Percentiles rank a stretch among this genome's conserved stretches.
phyloP scores from a whole-genome alignment of 2,797 vertebrate species.

The Decapterus maruadsi region DNA sequence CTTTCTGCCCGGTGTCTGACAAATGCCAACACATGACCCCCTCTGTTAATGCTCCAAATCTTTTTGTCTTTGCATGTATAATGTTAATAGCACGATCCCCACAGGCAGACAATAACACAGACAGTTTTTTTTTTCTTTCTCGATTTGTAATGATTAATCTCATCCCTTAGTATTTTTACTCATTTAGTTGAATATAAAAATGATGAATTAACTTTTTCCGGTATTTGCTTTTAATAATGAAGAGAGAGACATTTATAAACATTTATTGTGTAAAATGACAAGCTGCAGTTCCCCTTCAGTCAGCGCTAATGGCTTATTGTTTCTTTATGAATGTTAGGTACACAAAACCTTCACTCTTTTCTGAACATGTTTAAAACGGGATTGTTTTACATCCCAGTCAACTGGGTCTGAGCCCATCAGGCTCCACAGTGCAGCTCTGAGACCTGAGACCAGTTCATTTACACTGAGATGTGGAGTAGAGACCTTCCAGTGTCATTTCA shows the following conservation, averaged over 20 bases:
- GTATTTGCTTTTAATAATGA: background rate
- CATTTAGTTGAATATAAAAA: background rate
- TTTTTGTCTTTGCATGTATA: background rate
- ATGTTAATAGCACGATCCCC: background rate
- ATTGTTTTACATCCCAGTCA: background rate
- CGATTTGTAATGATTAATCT: background rate
- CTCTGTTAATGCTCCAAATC: background rate
- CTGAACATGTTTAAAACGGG: too few species aligned
- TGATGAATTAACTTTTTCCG: background rate
- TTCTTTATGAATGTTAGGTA: background rate
- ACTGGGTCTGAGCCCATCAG: too few species aligned
- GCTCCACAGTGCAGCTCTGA: background rate
- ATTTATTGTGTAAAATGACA: background rate
- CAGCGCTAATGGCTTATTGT: background rate
- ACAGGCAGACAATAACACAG: background rate
- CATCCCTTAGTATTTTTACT: background rate
- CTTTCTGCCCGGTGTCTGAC: constrained; percentile 31
- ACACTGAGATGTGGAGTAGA: background rate
- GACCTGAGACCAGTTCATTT: background rate
- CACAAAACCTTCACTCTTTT: too few species aligned
- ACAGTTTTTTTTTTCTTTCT: background rate
- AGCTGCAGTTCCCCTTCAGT: too few species aligned
- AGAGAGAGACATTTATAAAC: too few species aligned
- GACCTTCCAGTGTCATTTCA: background rate
- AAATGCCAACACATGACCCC: constrained; percentile 27